A percentile compares a stretch with the other conserved stretches of the same genome.
Conservation (phyloP, 2,888 invertebrate genomes). For the Choreutis nemorana region DNA sequence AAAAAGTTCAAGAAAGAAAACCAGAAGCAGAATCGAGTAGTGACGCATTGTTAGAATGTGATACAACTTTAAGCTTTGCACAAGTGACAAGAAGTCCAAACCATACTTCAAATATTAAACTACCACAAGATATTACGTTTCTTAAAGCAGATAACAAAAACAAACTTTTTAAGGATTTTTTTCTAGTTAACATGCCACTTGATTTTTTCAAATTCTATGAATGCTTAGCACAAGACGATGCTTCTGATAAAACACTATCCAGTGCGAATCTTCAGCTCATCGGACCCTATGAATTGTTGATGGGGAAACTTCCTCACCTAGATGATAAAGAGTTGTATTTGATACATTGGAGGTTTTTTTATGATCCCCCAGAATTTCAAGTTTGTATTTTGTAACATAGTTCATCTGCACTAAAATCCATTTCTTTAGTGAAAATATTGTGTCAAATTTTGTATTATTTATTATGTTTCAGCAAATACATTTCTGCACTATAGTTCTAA, state of each 20-base stretch:
- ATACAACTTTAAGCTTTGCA: neutral
- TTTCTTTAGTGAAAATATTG: too few species aligned
- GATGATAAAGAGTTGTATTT: constrained; percentile 71
- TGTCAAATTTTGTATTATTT: too few species aligned
- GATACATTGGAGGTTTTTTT: constrained; percentile 89
- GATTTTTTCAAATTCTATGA: constrained; percentile 90
- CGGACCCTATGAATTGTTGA: constrained; percentile 88
- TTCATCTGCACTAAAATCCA: constrained; percentile 1
- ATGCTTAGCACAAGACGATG: constrained; percentile 68
- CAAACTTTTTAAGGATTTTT: constrained; percentile 74
- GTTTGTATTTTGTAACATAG: constrained; percentile 29
- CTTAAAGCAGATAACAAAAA: constrained; percentile 53
- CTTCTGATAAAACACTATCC: constrained; percentile 65
- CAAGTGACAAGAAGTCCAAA: neutral
- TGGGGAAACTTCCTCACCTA: constrained; percentile 66
- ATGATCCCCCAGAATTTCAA: constrained; percentile 95
- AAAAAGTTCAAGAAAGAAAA: too few species aligned
- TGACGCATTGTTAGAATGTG: constrained; percentile 17
- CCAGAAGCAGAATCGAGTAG: too few species aligned
- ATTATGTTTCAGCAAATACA: too few species aligned
- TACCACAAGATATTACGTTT: constrained; percentile 30
- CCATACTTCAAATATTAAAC: constrained; percentile 11
- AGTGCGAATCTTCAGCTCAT: constrained; percentile 76
- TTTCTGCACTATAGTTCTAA: too few species aligned
- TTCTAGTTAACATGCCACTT: constrained; percentile 86